Base-by-base conservation (phyloP, 2,888 invertebrate species). In the Coelinius sp. region DNA sequence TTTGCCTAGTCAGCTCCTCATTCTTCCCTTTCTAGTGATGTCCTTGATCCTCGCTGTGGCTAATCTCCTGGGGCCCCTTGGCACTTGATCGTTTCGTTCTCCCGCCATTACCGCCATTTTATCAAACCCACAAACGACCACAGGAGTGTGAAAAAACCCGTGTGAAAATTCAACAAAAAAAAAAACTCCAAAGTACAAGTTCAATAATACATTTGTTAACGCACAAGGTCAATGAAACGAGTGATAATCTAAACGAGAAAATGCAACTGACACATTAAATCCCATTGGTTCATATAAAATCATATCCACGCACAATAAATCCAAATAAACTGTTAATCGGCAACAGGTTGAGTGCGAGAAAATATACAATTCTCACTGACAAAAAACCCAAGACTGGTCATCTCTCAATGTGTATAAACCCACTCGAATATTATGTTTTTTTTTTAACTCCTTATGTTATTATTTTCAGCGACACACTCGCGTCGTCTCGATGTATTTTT, bases 1-100 rank as follows among this genome's bases (percentile, higher is more conserved):
- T 52, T 73, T 68, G 62, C 77, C 74, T 75, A 78, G 78, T 82
- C 83, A 83, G 76, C 82, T 81, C 70, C 82, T 73, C 77, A 77
- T 75, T 71, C 71, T 78, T 49, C 77, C 79, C 41, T 62, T 59
- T 71, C 73, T 80, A 66, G 77, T 82, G 31, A 78, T 75, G 41
- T 82, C 76, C 65, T 77, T 79, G 8, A 73, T 1, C 12, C 35
- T 53, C 22, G 20, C 52, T 25, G 49, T 66, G 12, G 41, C 25
- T 31, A 53, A 20, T 52, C 14, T 70, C 17, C 20, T 35, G 20
- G 59, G 31, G 7, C 22, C 59, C n/a, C 25, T 46, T n/a, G 31
- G 52, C 25, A 27, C 38, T 52, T 31, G 63, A 49, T 69, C 63
- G 12, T 52, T 49, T 24, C 12, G 12, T 41, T 70, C 69, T 24